Evolutionary conservation across 2,888 invertebrate species (phyloP).

Genomic region (Mythimna vitellina): DNA sequence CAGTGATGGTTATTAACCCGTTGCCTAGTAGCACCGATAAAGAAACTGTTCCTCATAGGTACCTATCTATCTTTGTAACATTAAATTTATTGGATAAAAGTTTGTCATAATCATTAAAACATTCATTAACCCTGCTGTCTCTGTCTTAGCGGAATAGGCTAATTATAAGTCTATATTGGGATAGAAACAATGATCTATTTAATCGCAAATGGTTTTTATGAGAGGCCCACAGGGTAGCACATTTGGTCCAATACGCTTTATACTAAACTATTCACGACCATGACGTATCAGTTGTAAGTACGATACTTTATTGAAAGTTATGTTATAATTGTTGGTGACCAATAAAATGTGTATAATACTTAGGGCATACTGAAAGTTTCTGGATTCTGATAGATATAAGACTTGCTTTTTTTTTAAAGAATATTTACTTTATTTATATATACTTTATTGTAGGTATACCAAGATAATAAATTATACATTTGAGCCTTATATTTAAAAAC

Average conservation of each 20-base stretch:
- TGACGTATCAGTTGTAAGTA: background rate
- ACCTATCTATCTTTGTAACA: constrained; percentile 1
- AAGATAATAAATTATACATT: too few species aligned
- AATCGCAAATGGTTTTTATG: background rate
- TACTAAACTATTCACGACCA: background rate
- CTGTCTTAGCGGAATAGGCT: background rate
- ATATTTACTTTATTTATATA: too few species aligned
- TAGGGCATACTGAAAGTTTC: too few species aligned
- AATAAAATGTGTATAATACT: background rate
- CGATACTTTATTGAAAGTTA: background rate
- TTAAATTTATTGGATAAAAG: background rate
- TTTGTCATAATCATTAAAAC: constrained; percentile 19
- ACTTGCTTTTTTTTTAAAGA: too few species aligned
- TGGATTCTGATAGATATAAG: too few species aligned
- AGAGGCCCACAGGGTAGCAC: constrained; percentile 5
- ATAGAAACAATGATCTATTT: background rate
- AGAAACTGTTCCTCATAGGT: constrained; percentile 11
- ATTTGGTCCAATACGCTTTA: constrained; percentile 4
- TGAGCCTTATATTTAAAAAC: too few species aligned
- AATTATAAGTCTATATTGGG: background rate
- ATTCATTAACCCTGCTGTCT: background rate
- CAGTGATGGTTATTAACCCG: constrained; percentile 47
- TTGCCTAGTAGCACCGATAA: constrained; percentile 51
- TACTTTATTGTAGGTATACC: too few species aligned
- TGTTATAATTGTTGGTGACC: background rate